Conservation (phyloP, 2,888 invertebrate species). For the Linyphia triangularis region DNA sequence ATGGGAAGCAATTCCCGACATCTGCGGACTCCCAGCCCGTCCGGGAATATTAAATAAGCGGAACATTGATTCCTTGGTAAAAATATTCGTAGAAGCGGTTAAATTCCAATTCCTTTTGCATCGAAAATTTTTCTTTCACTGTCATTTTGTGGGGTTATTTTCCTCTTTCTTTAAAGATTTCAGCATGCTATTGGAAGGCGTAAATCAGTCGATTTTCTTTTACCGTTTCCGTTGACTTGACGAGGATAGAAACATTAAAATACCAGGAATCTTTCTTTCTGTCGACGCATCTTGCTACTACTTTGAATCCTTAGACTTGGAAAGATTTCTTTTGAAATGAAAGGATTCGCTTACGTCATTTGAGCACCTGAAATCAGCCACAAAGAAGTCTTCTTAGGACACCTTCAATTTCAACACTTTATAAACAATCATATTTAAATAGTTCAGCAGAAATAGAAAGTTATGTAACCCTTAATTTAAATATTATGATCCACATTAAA, state of each 20-base stretch:
- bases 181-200: slow-evolving; percentile 59
- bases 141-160: slow-evolving; percentile 14
- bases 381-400: too few relatives aligned
- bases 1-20: slow-evolving; percentile 64
- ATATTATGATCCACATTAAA: too few relatives aligned
- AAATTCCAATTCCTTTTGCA: slow-evolving; percentile 73
- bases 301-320: slow-evolving; percentile 19
- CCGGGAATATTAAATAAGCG: slow-evolving; percentile 68
- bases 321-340: not conserved
- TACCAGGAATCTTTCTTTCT: slow-evolving; percentile 57
- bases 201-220: slow-evolving; percentile 71
- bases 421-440: too few relatives aligned
- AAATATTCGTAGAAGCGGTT: slow-evolving; percentile 64
- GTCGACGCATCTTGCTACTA: slow-evolving; percentile 61
- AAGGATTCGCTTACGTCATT: too few relatives aligned
- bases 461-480: too few relatives aligned
- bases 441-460: too few relatives aligned
- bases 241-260: slow-evolving; percentile 65
- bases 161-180: slow-evolving; percentile 56
- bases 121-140: slow-evolving; percentile 44
- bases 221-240: slow-evolving; percentile 64
- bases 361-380: too few relatives aligned
- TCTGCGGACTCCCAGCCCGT: slow-evolving; percentile 56
- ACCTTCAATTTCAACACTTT: too few relatives aligned
- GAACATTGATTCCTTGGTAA: slow-evolving; percentile 65